These are phyloP conservation scores for Caenorhabditis doughertyi DNA, from an alignment of 2,888 invertebrate genomes.

Conservation along the genomic window DNA sequence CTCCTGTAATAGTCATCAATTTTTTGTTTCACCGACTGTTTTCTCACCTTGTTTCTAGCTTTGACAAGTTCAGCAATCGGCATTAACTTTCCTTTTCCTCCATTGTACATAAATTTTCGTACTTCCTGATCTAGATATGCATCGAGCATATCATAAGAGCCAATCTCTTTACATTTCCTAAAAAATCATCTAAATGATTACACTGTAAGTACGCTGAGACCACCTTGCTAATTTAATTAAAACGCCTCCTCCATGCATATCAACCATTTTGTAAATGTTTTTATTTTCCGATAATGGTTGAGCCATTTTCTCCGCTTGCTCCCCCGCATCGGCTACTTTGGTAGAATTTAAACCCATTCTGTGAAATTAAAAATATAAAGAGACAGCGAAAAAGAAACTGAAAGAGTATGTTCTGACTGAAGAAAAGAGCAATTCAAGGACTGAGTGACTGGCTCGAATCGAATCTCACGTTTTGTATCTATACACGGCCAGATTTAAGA, in stretches of 20 bases:
- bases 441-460: slow-evolving; percentile 24
- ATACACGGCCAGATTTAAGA: slow-evolving; percentile 29
- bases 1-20: slow-evolving; percentile 84
- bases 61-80: slow-evolving; percentile 92
- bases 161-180: slow-evolving; percentile 63
- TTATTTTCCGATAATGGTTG: slow-evolving; percentile 28
- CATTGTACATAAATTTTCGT: slow-evolving; percentile 93
- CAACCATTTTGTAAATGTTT: slow-evolving; percentile 90
- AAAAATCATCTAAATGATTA: background rate
- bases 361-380: background rate
- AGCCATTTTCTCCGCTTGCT: slow-evolving; percentile 33
- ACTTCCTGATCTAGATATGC: slow-evolving; percentile 84
- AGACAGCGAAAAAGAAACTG: background rate
- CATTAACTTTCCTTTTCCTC: slow-evolving; percentile 92
- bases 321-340: slow-evolving; percentile 19
- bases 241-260: slow-evolving; percentile 94
- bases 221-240: slow-evolving; percentile 89
- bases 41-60: slow-evolving; percentile 89
- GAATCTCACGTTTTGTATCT: slow-evolving; percentile 19
- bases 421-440: slow-evolving; percentile 33
- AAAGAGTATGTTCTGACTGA: slow-evolving; percentile 14
- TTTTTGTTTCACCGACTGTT: background rate
- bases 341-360: slow-evolving; percentile 27
- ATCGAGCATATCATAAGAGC: slow-evolving; percentile 59
- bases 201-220: background rate